Base-by-base conservation (phyloP, 2,113 vertebrate species). In the Lepisosteus oculatus region DNA sequence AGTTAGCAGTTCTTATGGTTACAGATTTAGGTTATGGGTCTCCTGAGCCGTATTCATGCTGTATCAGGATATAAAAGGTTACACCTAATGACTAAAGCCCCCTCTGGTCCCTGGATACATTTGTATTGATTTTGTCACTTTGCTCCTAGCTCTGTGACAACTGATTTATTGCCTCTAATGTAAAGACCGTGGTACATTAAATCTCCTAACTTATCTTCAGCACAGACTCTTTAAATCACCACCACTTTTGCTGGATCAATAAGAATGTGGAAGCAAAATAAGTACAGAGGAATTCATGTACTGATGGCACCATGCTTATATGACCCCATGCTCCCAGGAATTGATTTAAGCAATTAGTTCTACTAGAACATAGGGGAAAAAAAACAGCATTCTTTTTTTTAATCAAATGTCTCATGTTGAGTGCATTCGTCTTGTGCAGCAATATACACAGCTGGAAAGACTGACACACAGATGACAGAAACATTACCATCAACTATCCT, bases 101-200 rank as follows among this genome's bases (percentile, higher is more conserved):
- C 44, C 74, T 77, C 66, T 69, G 77, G 77, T 81, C 77, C 70
- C 67, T 69, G 62, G 75, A 83, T 80, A 79, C 85, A 81, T 75
- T 70, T 47, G 72, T 85, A 89, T 86, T 84, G 87, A 87, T 85
- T 85, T 79, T 83, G 79, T 83, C 78, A 72, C 74, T 61, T 64
- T 65, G 67, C 57, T 51, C 78, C 68, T 71, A 69, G 68, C 43
- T 54, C 68, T 68, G 73, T 75, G 80, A 82, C 81, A 80, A 75
- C 81, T 85, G 76, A 86, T 85, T 76, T 80, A 89, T 87, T 72
- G 81, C 77, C 77, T 77, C 71, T 77, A 76, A 86, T 73, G 77
- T 75, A 79, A 79, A 79, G 69, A 79, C 74, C 72, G 79, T n/a
- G 72, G 80, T 74, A 74, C 80, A 79, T 66, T 72, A 80, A 81